These are phyloP conservation scores for Trachelus iudaicus DNA, from an alignment of 2,888 invertebrate genomes.

Conservation along the genomic window DNA sequence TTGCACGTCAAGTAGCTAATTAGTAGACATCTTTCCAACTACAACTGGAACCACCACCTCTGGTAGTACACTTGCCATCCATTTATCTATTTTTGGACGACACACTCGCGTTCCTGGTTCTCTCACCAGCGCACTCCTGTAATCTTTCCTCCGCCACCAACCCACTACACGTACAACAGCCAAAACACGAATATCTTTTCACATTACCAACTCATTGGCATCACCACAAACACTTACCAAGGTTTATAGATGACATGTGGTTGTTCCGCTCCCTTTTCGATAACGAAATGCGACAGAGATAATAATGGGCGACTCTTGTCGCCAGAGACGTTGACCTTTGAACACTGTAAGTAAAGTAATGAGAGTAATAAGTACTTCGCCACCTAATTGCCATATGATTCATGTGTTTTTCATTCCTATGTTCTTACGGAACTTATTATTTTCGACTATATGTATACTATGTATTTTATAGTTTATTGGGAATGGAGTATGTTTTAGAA, in stretches of 20 bases:
- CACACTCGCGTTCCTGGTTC: slow-evolving; percentile 19
- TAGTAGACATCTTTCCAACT: slow-evolving; percentile 28
- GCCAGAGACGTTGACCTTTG: background rate
- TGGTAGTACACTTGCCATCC: slow-evolving; percentile 31
- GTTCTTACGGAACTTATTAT: background rate
- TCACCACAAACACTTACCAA: slow-evolving; percentile 11
- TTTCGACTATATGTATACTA: background rate
- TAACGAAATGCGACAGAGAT: background rate
- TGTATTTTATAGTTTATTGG: background rate
- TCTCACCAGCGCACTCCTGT: background rate
- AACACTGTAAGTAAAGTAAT: background rate
- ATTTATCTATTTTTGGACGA: slow-evolving; percentile 50
- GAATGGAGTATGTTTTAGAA: background rate
- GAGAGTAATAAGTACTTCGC: background rate
- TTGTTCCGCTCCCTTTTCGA: slow-evolving; percentile 5
- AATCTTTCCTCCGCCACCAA: background rate
- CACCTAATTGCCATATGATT: background rate
- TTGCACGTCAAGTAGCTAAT: background rate
- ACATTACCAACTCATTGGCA: slow-evolving; percentile 10
- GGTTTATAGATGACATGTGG: slow-evolving; percentile 11
- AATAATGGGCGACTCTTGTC: background rate
- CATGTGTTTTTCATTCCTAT: background rate
- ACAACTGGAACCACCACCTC: slow-evolving; percentile 35
- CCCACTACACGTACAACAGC: background rate
- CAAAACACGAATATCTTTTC: background rate